Conservation (phyloP, 2,113 vertebrate species). For the Oceanites oceanicus region DNA sequence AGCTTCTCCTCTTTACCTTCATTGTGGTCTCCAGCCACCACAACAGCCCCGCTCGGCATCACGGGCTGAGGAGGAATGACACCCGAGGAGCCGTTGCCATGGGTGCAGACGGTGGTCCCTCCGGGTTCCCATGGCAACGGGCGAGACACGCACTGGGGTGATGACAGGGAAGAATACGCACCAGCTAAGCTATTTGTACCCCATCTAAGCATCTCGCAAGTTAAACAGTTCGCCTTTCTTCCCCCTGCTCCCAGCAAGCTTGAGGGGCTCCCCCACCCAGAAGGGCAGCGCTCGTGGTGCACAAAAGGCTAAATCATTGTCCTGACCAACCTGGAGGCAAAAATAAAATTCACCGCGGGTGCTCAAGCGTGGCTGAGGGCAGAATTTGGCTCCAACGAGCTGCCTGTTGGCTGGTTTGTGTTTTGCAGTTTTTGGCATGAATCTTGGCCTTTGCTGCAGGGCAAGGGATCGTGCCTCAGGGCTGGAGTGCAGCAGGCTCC, state of each 20-base stretch:
- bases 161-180: background rate
- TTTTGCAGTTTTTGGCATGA: background rate
- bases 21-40: background rate
- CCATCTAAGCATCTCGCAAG: slow-evolving; percentile 49
- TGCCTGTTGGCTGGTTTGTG: background rate
- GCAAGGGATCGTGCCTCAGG: background rate
- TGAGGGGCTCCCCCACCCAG: background rate
- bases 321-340: background rate
- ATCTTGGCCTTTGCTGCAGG: background rate
- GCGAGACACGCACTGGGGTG: slow-evolving; percentile 36
- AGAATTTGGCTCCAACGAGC: background rate
- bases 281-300: accelerated
- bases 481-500: background rate
- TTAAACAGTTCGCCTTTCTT: slow-evolving; percentile 51
- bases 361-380: background rate
- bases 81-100: slow-evolving; percentile 77
- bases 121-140: slow-evolving; percentile 78
- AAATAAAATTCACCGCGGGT: background rate
- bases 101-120: slow-evolving; percentile 64
- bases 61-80: slow-evolving; percentile 47
- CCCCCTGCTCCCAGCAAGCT: background rate
- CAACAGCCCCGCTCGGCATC: background rate
- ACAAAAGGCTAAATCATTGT: background rate
- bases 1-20: slow-evolving; percentile 7
- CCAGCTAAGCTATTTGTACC: slow-evolving; percentile 29